These are phyloP conservation scores for Pitta sordida DNA, from an alignment of 2,113 vertebrate species.

Conservation along the genomic window DNA sequence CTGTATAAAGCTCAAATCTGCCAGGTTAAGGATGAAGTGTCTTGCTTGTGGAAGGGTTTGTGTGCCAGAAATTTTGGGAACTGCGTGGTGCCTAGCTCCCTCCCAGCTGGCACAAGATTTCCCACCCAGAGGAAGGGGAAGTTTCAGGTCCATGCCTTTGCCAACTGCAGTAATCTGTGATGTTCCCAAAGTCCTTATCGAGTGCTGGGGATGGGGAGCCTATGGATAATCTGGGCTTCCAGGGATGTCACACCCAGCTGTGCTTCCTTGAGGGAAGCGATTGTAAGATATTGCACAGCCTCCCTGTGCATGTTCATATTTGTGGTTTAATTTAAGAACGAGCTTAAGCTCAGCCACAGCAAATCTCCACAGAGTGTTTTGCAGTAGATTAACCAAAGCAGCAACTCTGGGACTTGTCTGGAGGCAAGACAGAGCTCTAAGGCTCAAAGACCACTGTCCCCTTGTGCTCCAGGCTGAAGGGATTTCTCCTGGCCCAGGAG, in stretches of 20 bases:
- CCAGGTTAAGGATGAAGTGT: neutral
- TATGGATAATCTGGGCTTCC: neutral
- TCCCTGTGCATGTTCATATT: neutral
- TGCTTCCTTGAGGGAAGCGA: neutral
- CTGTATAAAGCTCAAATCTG: neutral
- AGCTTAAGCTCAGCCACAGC: neutral
- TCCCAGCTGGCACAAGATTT: slow-evolving; percentile 5
- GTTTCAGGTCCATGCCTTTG: neutral
- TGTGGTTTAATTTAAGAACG: neutral
- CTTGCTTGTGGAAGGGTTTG: neutral
- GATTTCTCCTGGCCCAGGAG: neutral
- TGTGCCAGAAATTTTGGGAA: neutral
- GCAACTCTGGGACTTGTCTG: neutral
- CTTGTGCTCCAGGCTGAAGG: neutral
- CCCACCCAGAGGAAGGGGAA: neutral
- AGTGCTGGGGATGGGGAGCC: neutral
- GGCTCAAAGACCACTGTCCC: neutral
- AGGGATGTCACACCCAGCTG: neutral
- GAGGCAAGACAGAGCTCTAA: neutral
- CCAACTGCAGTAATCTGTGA: neutral
- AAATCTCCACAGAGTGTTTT: neutral
- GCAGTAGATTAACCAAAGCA: neutral
- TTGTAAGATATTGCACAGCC: neutral
- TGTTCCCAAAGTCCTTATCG: neutral
- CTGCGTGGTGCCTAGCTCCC: neutral